phyloP scores from a whole-genome alignment of 2,888 invertebrate genomes.

The Drosophila kambysellisi region DNA sequence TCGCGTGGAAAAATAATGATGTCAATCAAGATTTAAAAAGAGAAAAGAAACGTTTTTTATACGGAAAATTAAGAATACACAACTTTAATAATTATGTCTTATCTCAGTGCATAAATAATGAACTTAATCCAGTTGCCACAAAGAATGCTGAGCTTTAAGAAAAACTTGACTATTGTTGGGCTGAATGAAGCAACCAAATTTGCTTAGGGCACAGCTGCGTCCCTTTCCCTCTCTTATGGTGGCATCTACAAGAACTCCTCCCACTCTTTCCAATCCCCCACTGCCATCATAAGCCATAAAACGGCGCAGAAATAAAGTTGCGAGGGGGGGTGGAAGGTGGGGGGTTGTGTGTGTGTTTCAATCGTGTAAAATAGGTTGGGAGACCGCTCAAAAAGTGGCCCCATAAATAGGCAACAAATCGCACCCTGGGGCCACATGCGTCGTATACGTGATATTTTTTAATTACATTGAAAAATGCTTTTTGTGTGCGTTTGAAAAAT shows the following conservation, averaged over 20 bases:
- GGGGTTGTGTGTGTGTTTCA: slow-evolving; percentile 42
- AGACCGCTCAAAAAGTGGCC: slow-evolving; percentile 43
- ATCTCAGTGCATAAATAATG: neutral
- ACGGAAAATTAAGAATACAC: neutral
- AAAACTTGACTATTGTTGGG: slow-evolving; percentile 21
- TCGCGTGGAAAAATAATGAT: neutral
- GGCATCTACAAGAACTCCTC: neutral
- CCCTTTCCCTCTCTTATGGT: slow-evolving; percentile 11
- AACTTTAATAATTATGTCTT: slow-evolving; percentile 5
- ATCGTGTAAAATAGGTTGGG: slow-evolving; percentile 50
- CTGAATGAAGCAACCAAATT: slow-evolving; percentile 28
- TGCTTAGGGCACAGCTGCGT: slow-evolving; percentile 38
- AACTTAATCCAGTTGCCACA: neutral
- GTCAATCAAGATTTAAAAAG: neutral
- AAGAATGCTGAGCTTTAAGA: slow-evolving; percentile 2
- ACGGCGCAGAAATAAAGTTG: slow-evolving; percentile 42
- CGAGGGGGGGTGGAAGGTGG: slow-evolving; percentile 4
- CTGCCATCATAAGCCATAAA: slow-evolving; percentile 42
- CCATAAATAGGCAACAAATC: slow-evolving; percentile 71
- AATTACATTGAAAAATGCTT: slow-evolving; percentile 66
- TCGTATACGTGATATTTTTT: slow-evolving; percentile 77
- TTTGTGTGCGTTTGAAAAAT: slow-evolving; percentile 58
- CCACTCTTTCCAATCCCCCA: neutral
- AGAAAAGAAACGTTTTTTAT: neutral
- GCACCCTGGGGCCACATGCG: slow-evolving; percentile 70